Evolutionary conservation across 2,113 vertebrate species (phyloP).

Genomic region (Manacus vitellinus): DNA sequence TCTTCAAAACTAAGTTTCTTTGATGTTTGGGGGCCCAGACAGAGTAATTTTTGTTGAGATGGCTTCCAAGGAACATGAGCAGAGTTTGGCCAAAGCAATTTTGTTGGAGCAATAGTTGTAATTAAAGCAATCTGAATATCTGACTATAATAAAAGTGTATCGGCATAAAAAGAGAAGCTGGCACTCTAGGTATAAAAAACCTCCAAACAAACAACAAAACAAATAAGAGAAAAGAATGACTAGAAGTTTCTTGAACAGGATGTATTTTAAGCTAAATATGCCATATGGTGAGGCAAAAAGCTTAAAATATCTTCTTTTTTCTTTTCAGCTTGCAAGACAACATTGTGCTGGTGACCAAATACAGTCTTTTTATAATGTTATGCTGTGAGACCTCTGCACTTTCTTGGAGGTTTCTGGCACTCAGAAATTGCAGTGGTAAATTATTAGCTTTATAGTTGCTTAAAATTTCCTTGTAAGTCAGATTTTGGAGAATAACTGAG

Average conservation of each 20-base stretch:
- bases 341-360: background rate
- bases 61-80: background rate
- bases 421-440: background rate
- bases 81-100: background rate
- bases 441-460: background rate
- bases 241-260: background rate
- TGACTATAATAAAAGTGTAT: background rate
- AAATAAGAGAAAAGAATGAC: background rate
- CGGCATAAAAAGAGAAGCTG: background rate
- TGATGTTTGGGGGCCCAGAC: background rate
- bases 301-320: background rate
- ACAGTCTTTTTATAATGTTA: background rate
- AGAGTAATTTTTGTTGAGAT: background rate
- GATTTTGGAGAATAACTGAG: background rate
- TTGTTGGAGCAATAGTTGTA: background rate
- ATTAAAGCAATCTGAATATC: background rate
- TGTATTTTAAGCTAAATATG: background rate
- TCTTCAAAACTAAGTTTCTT: background rate
- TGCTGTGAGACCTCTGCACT: background rate
- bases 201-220: background rate
- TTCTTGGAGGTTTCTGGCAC: background rate
- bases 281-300: background rate
- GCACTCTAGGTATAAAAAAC: background rate
- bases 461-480: background rate
- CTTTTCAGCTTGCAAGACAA: background rate